Evolutionary conservation across 2,888 invertebrate genomes (phyloP), one percentile per base, ranked within the genome.

Genomic region (Chorisops tibialis): DNA sequence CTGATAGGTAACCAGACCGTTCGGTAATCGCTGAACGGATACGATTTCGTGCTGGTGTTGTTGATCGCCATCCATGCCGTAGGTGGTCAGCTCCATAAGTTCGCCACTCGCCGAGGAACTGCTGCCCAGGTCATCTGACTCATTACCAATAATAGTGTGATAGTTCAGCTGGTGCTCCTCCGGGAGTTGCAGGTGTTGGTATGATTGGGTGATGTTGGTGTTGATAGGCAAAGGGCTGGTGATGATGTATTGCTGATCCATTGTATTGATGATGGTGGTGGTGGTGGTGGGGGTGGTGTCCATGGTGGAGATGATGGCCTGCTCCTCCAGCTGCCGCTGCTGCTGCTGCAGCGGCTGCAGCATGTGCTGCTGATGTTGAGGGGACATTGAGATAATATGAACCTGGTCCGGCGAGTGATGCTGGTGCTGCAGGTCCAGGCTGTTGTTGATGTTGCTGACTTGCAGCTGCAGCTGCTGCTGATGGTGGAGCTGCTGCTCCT

Each of bases 91-190:
- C 16, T 56, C 45, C 30, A 22, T 35, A 12, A 56, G 43, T 19
- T 43, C 43, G 1, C 43, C 45, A 30, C 21, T 38, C 41, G 22
- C 50, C 43, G 48, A 4, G 49, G 19, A 56, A 50, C 43, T 30
- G 61, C 47, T 59, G 43, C 39, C 21, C 11, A 51, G 52, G 4
- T 35, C 49, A 47, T 30, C 47, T 48, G 11, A n/a, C 83, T 68
- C 67, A 81, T 86, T 86, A 89, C 90, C 90, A 91, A 85, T 89
- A 90, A 85, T 88, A 89, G 83, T 89, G 87, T 82, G 88, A 84
- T 80, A 85, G 80, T 68, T 79, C 77, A 72, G 84, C 82, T 83
- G 82, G 83, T 80, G 80, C 81, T 82, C 73, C 74, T 69, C 74
- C 81, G 81, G 81, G 80, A 81, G 84, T 79, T 83, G 84, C 83